Base-by-base conservation (phyloP, 1,140 invertebrate genomes). In the Probaryconus sp. region DNA sequence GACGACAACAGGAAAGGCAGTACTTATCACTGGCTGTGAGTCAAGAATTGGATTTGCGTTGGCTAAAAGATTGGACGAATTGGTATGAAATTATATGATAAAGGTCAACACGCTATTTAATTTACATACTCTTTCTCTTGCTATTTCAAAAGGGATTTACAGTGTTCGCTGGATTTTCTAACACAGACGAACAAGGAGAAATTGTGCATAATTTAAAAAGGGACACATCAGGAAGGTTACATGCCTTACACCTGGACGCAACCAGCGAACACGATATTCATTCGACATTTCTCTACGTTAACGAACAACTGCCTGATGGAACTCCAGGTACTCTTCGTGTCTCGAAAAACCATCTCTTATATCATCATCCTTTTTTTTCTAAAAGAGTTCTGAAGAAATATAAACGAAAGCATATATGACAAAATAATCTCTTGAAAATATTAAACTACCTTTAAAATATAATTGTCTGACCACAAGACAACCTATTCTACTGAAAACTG, bases 11-110 rank as follows among this genome's bases (percentile, higher is more conserved):
- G 93, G 94, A 37, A 95, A 95, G 86, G 92, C 93, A 4, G 91
- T 96, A 2, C 85, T 96, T 14, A 90, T 96, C 56, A 95, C 94
- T n/a, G 94, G 94, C 43, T 96, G 94, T 86, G 94, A 95, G 85
- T 91, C 92, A 17, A 92, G 92, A 20, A 89, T 95, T 50, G 94
- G 94, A 53, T 93, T 91, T 85, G 91, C 92, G 60, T 86, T 94
- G 73, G 94, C 93, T 5, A 90, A 92, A 73, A 90, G 92, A 69
- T 85, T 95, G 42, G 93, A 95, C 80, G 93, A 94, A 82, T 86
- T 94, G 82, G 89, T 90, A 86, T 75, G 67, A 51, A 71, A 33
- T 61, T 43, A 45, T 56, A 20, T 55, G 1, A 37, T 40, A 33
- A 18, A 61, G 14, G 13, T 18, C 14, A 45, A 55, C 21, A 14